A percentile compares a stretch with the other conserved stretches of the same genome.
These are phyloP conservation scores for Selene dorsalis DNA, from an alignment of 2,797 vertebrate species.

Conservation along the genomic window DNA sequence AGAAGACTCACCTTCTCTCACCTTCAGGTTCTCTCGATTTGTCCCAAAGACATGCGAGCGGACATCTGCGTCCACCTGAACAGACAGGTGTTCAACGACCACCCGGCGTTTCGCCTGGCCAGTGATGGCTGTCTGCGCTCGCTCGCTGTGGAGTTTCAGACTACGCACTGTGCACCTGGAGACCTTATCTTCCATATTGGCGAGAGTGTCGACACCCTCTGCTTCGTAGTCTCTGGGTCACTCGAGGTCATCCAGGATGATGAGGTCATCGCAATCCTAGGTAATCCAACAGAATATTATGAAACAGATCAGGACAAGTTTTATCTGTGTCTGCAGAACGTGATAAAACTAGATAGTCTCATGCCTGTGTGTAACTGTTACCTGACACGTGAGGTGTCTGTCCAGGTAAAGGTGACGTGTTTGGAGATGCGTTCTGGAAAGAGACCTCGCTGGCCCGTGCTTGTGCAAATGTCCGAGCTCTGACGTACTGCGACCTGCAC, in stretches of 20 bases:
- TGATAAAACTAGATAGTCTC: slow-evolving; percentile 1
- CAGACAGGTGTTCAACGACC: slow-evolving; percentile 95
- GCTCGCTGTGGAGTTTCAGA: slow-evolving; percentile 97
- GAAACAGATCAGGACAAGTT: neutral
- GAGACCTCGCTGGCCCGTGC: slow-evolving; percentile 92
- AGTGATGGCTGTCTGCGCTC: slow-evolving; percentile 96
- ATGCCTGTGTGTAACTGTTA: neutral
- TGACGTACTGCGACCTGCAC: slow-evolving; percentile 98
- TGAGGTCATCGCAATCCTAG: slow-evolving; percentile 97
- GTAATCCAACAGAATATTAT: slow-evolving; percentile 70
- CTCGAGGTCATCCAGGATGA: slow-evolving; percentile 99
- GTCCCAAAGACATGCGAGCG: slow-evolving; percentile 99
- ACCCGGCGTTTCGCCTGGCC: slow-evolving; percentile 96
- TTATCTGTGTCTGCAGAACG: neutral
- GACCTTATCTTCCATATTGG: slow-evolving; percentile 98
- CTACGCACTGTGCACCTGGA: slow-evolving; percentile 95
- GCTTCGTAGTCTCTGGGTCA: slow-evolving; percentile 97
- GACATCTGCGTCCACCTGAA: slow-evolving; percentile 99
- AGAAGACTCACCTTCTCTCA: too few species aligned
- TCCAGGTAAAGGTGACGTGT: slow-evolving; percentile 97
- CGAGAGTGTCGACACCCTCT: slow-evolving; percentile 96
- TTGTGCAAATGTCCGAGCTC: slow-evolving; percentile 93
- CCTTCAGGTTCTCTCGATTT: slow-evolving; percentile 94
- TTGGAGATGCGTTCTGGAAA: slow-evolving; percentile 98
- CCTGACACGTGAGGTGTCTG: neutral